Conservation (phyloP, 2,888 invertebrate species). For the Leucophenga montana region DNA sequence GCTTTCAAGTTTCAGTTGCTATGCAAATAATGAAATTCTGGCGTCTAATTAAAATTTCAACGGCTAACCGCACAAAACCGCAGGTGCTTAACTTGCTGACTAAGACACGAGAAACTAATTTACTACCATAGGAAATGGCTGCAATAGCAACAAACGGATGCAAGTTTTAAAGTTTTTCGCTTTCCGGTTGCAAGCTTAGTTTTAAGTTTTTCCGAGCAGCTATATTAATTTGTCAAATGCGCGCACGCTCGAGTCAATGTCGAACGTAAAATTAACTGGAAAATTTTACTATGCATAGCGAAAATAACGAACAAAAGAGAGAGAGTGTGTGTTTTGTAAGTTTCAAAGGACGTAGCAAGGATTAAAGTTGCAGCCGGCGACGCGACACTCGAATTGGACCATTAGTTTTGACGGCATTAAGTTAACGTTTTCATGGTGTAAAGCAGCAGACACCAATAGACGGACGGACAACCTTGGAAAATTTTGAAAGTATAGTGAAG, state of each 20-base stretch:
- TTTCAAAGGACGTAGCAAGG: constrained; percentile 35
- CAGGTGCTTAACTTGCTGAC: constrained; percentile 6
- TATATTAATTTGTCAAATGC: constrained; percentile 67
- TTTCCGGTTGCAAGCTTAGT: constrained; percentile 7
- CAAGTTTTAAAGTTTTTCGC: constrained; percentile 20
- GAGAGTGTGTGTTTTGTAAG: constrained; percentile 34
- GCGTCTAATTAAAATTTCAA: constrained; percentile 17
- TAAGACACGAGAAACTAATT: not conserved
- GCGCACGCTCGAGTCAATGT: constrained; percentile 16
- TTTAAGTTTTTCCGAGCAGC: constrained; percentile 61
- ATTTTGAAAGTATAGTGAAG: not conserved
- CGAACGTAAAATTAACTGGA: constrained; percentile 60
- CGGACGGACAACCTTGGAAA: constrained; percentile 28
- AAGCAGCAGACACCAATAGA: constrained; percentile 31
- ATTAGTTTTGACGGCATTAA: constrained; percentile 71
- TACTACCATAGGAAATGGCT: constrained; percentile 6
- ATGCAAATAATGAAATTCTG: constrained; percentile 9
- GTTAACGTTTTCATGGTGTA: constrained; percentile 61
- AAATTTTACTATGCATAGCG: constrained; percentile 59
- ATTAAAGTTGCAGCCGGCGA: constrained; percentile 28
- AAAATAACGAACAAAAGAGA: constrained; percentile 54
- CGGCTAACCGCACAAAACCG: constrained; percentile 5
- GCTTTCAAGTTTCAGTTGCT: not conserved
- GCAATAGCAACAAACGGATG: constrained; percentile 5
- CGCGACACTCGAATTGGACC: constrained; percentile 70